These are phyloP conservation scores for Tethya wilhelma DNA, from an alignment of 37 sponge, comb jelly and placozoan species.

Conservation along the genomic window DNA sequence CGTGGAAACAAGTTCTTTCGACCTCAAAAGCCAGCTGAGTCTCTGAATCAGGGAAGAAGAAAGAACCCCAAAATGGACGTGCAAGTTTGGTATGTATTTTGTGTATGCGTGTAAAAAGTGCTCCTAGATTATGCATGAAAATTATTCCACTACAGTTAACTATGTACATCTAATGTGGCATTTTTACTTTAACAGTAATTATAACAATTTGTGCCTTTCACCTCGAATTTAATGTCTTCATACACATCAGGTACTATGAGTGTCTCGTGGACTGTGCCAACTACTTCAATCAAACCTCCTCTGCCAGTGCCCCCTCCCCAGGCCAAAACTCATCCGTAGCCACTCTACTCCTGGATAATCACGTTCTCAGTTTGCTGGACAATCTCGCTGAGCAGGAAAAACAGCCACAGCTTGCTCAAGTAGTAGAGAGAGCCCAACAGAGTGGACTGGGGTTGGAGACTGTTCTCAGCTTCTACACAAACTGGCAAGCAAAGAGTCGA, in stretches of 20 bases:
- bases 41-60: conserved; percentile 46
- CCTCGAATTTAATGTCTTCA: too few species aligned
- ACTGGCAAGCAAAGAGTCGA: conserved; percentile 39
- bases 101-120: not conserved
- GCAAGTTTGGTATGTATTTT: conserved; percentile 58
- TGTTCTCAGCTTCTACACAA: conserved; percentile 39
- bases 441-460: conserved; percentile 63
- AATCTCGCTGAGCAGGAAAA: conserved; percentile 10
- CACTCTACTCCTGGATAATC: conserved; percentile 69
- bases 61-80: conserved; percentile 67
- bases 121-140: not conserved
- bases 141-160: not conserved
- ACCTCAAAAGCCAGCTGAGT: conserved; percentile 66
- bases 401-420: conserved; percentile 11
- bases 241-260: conserved; percentile 74
- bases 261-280: conserved; percentile 79
- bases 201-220: too few species aligned
- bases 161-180: too few species aligned
- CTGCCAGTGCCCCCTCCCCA: too few species aligned
- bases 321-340: conserved; percentile 25
- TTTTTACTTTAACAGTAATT: too few species aligned
- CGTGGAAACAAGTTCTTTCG: conserved; percentile 65
- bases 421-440: conserved; percentile 19
- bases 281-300: conserved; percentile 58
- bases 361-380: conserved; percentile 8